phyloP scores from a whole-genome alignment of 2,888 invertebrate species.

The Tubiluchus corallicola region DNA sequence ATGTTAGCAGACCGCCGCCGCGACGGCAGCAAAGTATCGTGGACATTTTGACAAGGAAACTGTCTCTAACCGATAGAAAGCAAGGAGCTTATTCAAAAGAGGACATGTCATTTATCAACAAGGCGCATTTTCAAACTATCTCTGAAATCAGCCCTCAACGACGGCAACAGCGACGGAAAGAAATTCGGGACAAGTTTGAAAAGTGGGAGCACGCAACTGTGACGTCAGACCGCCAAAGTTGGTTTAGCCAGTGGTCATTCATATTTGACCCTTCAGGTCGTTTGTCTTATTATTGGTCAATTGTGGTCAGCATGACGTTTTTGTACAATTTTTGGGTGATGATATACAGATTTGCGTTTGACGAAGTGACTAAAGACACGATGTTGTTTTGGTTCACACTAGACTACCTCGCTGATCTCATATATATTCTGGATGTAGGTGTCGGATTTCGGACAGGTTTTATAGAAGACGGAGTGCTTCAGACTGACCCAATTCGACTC shows the following conservation, averaged over 20 bases:
- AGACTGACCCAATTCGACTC: constrained; percentile 80
- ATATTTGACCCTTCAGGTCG: constrained; percentile 96
- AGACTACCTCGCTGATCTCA: constrained; percentile 88
- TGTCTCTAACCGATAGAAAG: constrained; percentile 17
- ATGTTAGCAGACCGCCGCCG: constrained; percentile 32
- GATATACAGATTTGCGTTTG: constrained; percentile 95
- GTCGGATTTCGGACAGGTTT: constrained; percentile 96
- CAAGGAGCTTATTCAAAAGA: constrained; percentile 45
- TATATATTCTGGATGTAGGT: constrained; percentile 85
- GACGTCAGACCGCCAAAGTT: neutral
- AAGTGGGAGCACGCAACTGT: constrained; percentile 28
- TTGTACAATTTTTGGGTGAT: constrained; percentile 37
- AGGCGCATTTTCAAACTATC: constrained; percentile 45
- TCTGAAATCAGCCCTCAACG: constrained; percentile 49
- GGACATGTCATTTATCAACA: constrained; percentile 48
- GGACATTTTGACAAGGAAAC: constrained; percentile 57
- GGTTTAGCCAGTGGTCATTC: constrained; percentile 43
- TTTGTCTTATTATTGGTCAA: constrained; percentile 69
- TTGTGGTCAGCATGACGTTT: constrained; percentile 27
- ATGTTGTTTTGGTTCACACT: constrained; percentile 86
- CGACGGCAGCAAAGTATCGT: constrained; percentile 43
- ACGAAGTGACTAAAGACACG: constrained; percentile 71
- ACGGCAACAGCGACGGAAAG: constrained; percentile 26
- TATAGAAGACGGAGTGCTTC: constrained; percentile 88
- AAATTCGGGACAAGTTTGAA: constrained; percentile 24